phyloP scores from a whole-genome alignment of 2,888 invertebrate genomes.

The Ctenicera cuprea region DNA sequence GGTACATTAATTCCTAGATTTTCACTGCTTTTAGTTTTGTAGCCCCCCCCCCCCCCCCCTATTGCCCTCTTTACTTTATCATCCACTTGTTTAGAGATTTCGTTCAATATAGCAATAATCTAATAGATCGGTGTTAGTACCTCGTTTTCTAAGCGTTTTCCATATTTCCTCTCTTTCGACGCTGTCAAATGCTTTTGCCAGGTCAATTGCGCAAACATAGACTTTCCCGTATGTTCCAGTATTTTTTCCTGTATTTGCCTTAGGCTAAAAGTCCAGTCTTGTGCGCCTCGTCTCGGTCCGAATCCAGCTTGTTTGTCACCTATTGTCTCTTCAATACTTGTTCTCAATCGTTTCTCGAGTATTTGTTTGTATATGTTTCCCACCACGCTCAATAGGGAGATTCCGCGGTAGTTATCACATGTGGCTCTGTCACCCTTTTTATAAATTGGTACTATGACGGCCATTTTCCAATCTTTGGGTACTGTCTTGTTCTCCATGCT shows the following conservation, averaged over 20 bases:
- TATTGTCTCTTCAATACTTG: too few relatives aligned
- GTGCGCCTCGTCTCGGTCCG: background rate
- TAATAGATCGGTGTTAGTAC: background rate
- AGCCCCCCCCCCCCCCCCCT: background rate
- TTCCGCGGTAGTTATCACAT: background rate
- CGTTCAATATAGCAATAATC: background rate
- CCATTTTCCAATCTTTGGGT: slow-evolving; percentile 6
- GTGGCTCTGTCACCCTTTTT: background rate
- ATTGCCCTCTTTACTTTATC: slow-evolving; percentile 1
- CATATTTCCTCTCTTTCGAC: too few relatives aligned
- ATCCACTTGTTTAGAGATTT: slow-evolving; percentile 3
- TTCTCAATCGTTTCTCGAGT: slow-evolving; percentile 6
- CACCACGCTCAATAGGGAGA: too few relatives aligned
- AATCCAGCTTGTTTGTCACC: slow-evolving; percentile 5
- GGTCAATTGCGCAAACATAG: background rate
- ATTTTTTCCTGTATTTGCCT: background rate
- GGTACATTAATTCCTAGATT: too few relatives aligned
- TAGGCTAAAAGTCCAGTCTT: too few relatives aligned
- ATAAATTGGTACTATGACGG: too few relatives aligned
- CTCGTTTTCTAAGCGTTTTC: too few relatives aligned
- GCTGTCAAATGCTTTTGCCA: slow-evolving; percentile 3
- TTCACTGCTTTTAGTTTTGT: too few relatives aligned
- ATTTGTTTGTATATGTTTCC: slow-evolving; percentile 1
- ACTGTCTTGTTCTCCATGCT: slow-evolving; percentile 11
- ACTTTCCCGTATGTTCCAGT: background rate